These are phyloP conservation scores for Aurelia coerulea DNA, from an alignment of 30 jellyfish, hydroid and myxozoan species.

Conservation along the genomic window DNA sequence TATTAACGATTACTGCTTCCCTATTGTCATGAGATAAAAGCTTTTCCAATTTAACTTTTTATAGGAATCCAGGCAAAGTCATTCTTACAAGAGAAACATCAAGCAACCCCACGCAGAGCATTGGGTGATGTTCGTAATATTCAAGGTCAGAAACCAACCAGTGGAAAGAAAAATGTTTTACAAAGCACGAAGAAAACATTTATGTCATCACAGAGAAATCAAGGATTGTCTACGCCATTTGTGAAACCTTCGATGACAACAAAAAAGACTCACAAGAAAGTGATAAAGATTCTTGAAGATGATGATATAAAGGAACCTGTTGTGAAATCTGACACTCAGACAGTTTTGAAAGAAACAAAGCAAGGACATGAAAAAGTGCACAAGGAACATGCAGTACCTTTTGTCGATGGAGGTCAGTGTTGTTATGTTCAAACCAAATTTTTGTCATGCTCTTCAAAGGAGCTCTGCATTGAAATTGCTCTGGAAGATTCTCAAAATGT, in stretches of 20 bases:
- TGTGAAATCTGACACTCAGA: neutral
- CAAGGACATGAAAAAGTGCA: neutral
- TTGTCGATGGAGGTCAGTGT: slow-evolving; percentile 19
- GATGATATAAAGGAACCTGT: slow-evolving; percentile 4
- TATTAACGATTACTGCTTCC: neutral
- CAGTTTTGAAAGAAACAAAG: too few relatives aligned
- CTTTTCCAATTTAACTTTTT: neutral
- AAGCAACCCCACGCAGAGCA: slow-evolving; percentile 74
- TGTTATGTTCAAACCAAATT: too few relatives aligned
- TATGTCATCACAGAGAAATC: neutral
- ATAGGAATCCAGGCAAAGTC: slow-evolving; percentile 51
- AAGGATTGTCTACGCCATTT: slow-evolving; percentile 14
- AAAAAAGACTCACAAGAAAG: slow-evolving; percentile 22
- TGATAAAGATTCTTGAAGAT: slow-evolving; percentile 33
- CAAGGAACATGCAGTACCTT: slow-evolving; percentile 28
- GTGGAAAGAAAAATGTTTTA: slow-evolving; percentile 8
- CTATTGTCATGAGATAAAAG: neutral
- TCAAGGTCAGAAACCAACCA: slow-evolving; percentile 17
- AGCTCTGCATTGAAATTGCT: too few relatives aligned
- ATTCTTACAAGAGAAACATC: slow-evolving; percentile 31
- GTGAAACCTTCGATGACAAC: slow-evolving; percentile 28
- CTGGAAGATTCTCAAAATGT: too few relatives aligned
- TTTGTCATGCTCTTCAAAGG: too few relatives aligned
- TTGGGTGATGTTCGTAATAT: slow-evolving; percentile 68
- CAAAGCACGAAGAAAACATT: slow-evolving; percentile 38